Conservation (phyloP, 2,113 vertebrate genomes). For the Pterocles burchelli region DNA sequence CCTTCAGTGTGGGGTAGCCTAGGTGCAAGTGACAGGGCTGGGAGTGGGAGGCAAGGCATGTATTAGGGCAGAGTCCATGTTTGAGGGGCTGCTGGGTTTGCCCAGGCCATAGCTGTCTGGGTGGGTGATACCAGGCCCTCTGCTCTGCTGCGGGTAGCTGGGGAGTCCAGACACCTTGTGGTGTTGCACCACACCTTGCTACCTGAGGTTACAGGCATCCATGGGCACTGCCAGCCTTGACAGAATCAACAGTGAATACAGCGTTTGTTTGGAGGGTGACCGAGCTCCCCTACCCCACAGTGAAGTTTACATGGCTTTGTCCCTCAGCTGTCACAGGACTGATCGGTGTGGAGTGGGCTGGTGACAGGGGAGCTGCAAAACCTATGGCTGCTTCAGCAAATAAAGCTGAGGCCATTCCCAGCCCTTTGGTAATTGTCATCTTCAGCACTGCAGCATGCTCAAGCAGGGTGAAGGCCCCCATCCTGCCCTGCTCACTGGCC, state of each 20-base stretch:
- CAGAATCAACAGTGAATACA: neutral
- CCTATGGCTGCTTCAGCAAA: neutral
- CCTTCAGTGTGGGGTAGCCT: neutral
- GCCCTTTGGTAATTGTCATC: rapidly evolving
- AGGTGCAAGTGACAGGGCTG: neutral
- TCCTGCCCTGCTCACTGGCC: neutral
- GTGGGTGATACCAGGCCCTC: neutral
- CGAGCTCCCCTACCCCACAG: neutral
- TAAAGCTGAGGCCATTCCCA: neutral
- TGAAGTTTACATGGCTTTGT: neutral
- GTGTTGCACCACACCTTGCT: neutral
- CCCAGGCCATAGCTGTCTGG: neutral
- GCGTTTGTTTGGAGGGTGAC: neutral
- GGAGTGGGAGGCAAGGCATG: rapidly evolving
- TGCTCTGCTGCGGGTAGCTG: neutral
- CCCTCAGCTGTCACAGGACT: neutral
- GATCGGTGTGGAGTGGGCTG: rapidly evolving
- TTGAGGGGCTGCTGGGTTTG: neutral
- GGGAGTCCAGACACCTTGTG: rapidly evolving
- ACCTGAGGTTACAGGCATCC: neutral
- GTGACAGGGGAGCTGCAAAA: neutral
- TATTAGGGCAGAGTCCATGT: neutral
- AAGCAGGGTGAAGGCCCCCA: rapidly evolving
- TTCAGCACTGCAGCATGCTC: neutral
- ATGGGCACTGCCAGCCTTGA: neutral